Evolutionary conservation across 2,797 vertebrate genomes (phyloP), one percentile per base, ranked within the genome.

Genomic region (Takifugu ocellatus): DNA sequence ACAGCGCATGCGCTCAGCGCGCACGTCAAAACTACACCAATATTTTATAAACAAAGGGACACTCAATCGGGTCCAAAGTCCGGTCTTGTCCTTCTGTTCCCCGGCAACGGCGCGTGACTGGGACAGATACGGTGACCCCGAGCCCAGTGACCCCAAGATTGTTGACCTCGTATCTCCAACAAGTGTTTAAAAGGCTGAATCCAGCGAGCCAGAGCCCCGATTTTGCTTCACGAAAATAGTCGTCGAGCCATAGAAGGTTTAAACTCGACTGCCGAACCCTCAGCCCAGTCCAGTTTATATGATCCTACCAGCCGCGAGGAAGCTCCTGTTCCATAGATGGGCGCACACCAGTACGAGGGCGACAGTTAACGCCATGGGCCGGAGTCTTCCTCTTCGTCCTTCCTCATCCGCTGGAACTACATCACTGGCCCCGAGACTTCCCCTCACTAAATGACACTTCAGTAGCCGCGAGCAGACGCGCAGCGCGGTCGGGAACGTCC

Each of bases 11-110:
- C 66, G 64, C 64, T 9, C 27, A 7, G 8, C 31, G 7, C 10
- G 31, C 8, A 33, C 31, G 31, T 33, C 31, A 11, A 33, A 33
- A 11, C 33, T 12, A 39, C 5, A 39, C 36, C 36, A 53, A 6
- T 5, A 9, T 25, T 48, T 21, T 54, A 46, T 33, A 57, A 51
- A 59, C 45, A 62, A 16, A 15, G 3, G 0, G 14, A 33, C 31
- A 49, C 25, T 61, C 36, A 70, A 70, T 75, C 53, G 66, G 75
- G 80, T 84, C 63, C 70, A 1, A 79, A 85, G 81, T 84, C 71
- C 77, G 3, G 27, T 57, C 43, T 26, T 16, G 55, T n/a, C 54
- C 10, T 25, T 2, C 0, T 49, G 74, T 79, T 78, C 58, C 74
- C 62, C 53, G 59, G 76, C 61, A 74, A 74, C 78, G 70, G 14